Evolutionary conservation across 2,113 vertebrate species (phyloP).

Genomic region (Crotalus viridis): DNA sequence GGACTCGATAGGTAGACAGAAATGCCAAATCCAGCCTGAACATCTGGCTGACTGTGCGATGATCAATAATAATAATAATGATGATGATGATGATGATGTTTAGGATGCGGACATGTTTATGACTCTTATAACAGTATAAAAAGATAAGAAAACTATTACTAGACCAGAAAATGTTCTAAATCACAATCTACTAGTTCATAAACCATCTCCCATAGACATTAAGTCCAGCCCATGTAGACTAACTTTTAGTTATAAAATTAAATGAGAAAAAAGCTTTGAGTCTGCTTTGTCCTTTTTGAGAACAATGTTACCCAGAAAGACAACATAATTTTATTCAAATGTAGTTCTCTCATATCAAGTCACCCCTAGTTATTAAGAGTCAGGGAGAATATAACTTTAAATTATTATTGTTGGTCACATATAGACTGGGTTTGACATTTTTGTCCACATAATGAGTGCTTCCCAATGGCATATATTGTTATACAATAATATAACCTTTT

Average conservation of each 20-base stretch:
- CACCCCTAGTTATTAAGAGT: background rate
- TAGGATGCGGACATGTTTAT: slow-evolving; percentile 11
- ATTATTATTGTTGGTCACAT: background rate
- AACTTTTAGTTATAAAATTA: background rate
- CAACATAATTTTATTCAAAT: background rate
- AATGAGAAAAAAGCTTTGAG: background rate
- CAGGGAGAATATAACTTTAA: background rate
- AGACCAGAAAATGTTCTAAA: background rate
- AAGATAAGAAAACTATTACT: background rate
- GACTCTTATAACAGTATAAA: slow-evolving; percentile 8
- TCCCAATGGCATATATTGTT: background rate
- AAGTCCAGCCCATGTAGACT: background rate
- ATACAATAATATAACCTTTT: background rate
- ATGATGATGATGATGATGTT: background rate
- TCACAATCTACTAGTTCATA: background rate
- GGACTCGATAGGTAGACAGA: no score
- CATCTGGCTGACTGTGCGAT: no score
- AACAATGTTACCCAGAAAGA: background rate
- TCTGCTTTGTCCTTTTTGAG: background rate
- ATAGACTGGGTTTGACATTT: background rate
- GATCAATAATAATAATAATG: no score
- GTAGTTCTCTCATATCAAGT: background rate
- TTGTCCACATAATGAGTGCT: background rate
- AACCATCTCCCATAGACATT: background rate
- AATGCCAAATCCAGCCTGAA: no score